Evolutionary conservation across 2,797 vertebrate genomes (phyloP).

Genomic region (Manis pentadactyla): DNA sequence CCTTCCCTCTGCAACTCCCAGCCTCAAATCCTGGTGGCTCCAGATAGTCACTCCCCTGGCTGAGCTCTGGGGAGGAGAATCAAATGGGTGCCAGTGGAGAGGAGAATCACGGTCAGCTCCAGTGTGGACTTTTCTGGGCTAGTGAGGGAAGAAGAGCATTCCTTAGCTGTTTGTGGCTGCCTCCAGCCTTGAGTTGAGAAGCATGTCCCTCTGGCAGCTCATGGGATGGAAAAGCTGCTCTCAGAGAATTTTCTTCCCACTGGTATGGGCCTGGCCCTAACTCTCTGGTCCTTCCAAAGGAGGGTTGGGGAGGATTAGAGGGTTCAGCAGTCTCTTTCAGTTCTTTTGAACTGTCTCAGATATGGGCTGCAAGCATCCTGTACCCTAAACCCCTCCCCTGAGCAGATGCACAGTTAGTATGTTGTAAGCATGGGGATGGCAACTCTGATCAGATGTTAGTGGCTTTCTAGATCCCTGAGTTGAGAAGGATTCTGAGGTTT

Average conservation of each 20-base stretch:
- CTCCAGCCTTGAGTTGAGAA: not conserved
- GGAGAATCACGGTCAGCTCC: not conserved
- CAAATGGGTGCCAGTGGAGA: not conserved
- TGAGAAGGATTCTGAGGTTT: slow-evolving; percentile 7
- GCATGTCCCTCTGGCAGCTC: not conserved
- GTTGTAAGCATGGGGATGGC: not conserved
- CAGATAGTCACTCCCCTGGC: not conserved
- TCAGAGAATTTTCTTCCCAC: not conserved
- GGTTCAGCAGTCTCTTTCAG: not conserved
- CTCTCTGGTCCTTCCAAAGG: not conserved
- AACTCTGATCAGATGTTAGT: not conserved
- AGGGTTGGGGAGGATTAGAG: not conserved
- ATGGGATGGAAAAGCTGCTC: not conserved
- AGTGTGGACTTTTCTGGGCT: not conserved
- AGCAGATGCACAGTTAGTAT: not conserved
- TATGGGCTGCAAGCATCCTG: not conserved
- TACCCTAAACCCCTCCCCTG: not conserved
- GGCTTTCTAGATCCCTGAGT: not conserved
- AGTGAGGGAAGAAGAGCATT: not conserved
- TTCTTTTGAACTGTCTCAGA: not conserved
- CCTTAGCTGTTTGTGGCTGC: not conserved
- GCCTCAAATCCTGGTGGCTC: not conserved
- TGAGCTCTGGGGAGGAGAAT: not conserved
- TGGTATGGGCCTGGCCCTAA: not conserved
- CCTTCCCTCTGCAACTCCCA: not conserved